Conservation (phyloP, 2,888 invertebrate species). For the Autographa gamma region DNA sequence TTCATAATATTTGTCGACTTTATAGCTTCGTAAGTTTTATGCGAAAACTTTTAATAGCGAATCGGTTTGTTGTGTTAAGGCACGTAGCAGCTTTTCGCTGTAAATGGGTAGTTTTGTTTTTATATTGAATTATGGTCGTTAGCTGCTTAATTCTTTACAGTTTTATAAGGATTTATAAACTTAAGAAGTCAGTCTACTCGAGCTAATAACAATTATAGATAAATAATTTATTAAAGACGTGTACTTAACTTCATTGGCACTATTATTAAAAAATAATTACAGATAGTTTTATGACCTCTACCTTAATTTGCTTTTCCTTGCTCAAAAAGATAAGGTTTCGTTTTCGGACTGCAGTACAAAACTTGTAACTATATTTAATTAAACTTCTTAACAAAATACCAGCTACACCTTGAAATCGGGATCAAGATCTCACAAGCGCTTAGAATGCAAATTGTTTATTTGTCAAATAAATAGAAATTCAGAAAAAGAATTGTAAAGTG, state of each 20-base stretch:
- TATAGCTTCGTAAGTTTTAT: slow-evolving; percentile 40
- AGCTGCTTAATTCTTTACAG: too few relatives aligned
- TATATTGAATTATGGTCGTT: too few relatives aligned
- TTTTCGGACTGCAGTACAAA: neutral
- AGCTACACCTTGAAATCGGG: neutral
- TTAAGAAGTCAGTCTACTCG: too few relatives aligned
- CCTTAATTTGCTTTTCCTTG: neutral
- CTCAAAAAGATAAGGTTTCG: neutral
- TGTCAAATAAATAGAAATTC: neutral
- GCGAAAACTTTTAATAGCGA: slow-evolving; percentile 42
- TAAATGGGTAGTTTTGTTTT: slow-evolving; percentile 13
- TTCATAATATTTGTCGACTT: slow-evolving; percentile 49
- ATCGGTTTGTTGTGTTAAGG: slow-evolving; percentile 30
- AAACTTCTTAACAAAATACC: neutral
- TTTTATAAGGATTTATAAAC: too few relatives aligned
- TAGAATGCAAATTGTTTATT: slow-evolving; percentile 8
- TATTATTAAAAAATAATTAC: too few relatives aligned
- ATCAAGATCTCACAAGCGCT: neutral
- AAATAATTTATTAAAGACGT: too few relatives aligned
- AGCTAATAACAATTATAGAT: too few relatives aligned
- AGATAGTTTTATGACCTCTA: neutral
- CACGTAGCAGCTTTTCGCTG: slow-evolving; percentile 1
- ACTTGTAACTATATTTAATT: neutral
- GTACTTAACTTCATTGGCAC: too few relatives aligned
- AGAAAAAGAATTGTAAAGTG: neutral